Conservation (phyloP, 1,140 invertebrate genomes). For the Drosophila azteca region DNA sequence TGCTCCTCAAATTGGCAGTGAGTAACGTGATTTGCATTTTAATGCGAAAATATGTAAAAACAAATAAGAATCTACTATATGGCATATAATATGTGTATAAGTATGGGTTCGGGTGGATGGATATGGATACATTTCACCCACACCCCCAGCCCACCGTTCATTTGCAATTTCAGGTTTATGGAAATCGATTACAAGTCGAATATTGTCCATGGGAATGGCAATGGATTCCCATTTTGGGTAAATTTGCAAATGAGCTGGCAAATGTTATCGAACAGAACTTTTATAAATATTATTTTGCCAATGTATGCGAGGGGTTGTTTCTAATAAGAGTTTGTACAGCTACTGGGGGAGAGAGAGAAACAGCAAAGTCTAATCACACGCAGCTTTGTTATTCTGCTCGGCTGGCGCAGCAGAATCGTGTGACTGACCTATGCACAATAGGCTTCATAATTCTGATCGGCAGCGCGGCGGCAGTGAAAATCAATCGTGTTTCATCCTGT, state of each 20-base stretch:
- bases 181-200: slow-evolving; percentile 46
- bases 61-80: too few relatives aligned
- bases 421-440: too few relatives aligned
- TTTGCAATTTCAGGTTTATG: slow-evolving; percentile 14
- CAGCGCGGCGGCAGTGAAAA: too few relatives aligned
- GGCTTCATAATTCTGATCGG: too few relatives aligned
- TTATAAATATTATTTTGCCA: slow-evolving; percentile 43
- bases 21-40: slow-evolving; percentile 75
- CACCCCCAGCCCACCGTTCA: not conserved
- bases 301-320: too few relatives aligned
- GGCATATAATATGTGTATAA: too few relatives aligned
- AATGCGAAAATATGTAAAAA: slow-evolving; percentile 52
- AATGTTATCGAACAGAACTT: slow-evolving; percentile 64
- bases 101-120: too few relatives aligned
- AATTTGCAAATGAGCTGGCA: slow-evolving; percentile 74
- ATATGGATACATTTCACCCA: too few relatives aligned
- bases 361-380: too few relatives aligned
- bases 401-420: too few relatives aligned
- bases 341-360: not conserved
- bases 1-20: slow-evolving; percentile 62
- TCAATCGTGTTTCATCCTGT: too few relatives aligned
- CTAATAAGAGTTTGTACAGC: not conserved
- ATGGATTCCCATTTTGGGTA: slow-evolving; percentile 30
- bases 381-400: too few relatives aligned
- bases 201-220: slow-evolving; percentile 20